phyloP scores from a whole-genome alignment of 2,888 invertebrate genomes.

The Netelia melanura region DNA sequence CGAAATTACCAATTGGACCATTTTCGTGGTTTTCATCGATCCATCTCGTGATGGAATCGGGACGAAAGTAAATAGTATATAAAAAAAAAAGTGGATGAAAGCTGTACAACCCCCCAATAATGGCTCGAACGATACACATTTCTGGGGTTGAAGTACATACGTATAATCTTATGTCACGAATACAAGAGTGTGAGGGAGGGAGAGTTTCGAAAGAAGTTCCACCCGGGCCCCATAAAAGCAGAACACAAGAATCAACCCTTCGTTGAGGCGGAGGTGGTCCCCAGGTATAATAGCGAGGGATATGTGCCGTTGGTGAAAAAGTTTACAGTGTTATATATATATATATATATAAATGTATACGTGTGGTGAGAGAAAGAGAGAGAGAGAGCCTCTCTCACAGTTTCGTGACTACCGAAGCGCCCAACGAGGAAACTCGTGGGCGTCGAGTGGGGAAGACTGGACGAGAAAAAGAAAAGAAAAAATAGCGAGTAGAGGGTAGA shows the following conservation, averaged over 20 bases:
- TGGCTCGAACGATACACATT: not conserved
- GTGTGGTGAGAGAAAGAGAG: not conserved
- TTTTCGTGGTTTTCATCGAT: too few species aligned
- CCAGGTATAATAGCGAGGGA: not conserved
- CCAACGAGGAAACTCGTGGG: slow-evolving; percentile 14
- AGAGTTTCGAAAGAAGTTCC: slow-evolving; percentile 26
- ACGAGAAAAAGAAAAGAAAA: slow-evolving; percentile 8
- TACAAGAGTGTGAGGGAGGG: not conserved
- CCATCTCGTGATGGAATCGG: too few species aligned
- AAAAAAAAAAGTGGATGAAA: too few species aligned
- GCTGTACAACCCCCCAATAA: too few species aligned
- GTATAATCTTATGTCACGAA: slow-evolving; percentile 34
- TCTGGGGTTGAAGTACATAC: slow-evolving; percentile 8
- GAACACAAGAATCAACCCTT: slow-evolving; percentile 45
- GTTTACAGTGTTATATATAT: slow-evolving; percentile 30
- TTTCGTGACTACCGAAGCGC: slow-evolving; percentile 45
- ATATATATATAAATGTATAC: slow-evolving; percentile 17
- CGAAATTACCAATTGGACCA: too few species aligned
- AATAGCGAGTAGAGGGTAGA: not conserved
- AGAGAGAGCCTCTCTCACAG: slow-evolving; percentile 41
- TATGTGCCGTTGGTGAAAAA: slow-evolving; percentile 48
- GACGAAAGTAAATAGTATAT: too few species aligned
- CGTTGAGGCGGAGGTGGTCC: slow-evolving; percentile 44
- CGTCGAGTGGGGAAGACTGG: not conserved
- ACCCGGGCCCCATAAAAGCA: slow-evolving; percentile 44